These are phyloP conservation scores for Pantala flavescens DNA, from an alignment of 1,140 invertebrate species.

Conservation along the genomic window DNA sequence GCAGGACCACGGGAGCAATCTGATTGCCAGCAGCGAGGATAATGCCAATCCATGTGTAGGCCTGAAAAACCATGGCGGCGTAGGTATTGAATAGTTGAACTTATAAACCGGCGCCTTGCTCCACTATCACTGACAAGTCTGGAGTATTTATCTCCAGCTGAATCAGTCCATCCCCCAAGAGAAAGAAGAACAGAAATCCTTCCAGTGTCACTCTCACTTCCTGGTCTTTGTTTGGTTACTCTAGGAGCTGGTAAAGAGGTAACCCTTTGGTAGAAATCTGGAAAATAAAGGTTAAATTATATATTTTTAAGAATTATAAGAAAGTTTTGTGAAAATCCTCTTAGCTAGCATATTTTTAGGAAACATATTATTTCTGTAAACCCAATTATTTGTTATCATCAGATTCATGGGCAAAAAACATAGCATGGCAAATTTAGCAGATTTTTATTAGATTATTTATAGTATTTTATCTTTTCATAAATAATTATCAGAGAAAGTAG, in stretches of 20 bases:
- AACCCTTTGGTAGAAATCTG: constrained; percentile 55
- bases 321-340: constrained; percentile 14
- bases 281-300: constrained; percentile 21
- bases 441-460: too few relatives aligned
- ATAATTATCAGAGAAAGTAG: too few relatives aligned
- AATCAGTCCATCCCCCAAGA: constrained; percentile 85
- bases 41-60: constrained; percentile 82
- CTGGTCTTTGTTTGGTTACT: constrained; percentile 33
- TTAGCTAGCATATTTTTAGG: too few relatives aligned
- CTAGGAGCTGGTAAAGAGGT: constrained; percentile 17
- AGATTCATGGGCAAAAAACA: too few relatives aligned
- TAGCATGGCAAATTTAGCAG: too few relatives aligned
- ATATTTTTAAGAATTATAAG: constrained; percentile 20
- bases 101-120: constrained; percentile 55
- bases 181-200: constrained; percentile 51
- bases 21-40: constrained; percentile 84
- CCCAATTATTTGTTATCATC: background rate
- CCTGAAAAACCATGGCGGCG: constrained; percentile 65
- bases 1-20: constrained; percentile 69
- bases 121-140: constrained; percentile 52
- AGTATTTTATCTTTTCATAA: too few relatives aligned
- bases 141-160: constrained; percentile 72
- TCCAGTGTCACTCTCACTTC: constrained; percentile 26
- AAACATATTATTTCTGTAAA: background rate
- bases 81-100: constrained; percentile 55